Percentiles rank a stretch among this genome's conserved stretches.
Evolutionary conservation across 2,797 vertebrate genomes (phyloP).

Genomic region (Oryzias sinensis): DNA sequence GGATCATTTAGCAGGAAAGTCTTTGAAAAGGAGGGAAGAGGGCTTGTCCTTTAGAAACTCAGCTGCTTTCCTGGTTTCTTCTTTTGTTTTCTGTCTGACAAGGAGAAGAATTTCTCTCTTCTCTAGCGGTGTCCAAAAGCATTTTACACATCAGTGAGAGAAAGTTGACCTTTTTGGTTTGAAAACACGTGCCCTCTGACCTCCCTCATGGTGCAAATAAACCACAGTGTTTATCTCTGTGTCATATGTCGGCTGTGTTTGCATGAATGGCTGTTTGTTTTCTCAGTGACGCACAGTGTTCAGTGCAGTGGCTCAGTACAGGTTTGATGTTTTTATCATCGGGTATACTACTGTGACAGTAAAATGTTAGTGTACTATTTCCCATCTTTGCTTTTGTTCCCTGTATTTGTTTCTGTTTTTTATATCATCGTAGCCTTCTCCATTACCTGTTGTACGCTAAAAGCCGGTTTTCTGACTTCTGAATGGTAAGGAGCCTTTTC

Average conservation of each 20-base stretch:
- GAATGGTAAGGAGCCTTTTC: slow-evolving; percentile 38
- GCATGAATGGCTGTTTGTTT: slow-evolving; percentile 78
- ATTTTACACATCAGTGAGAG: slow-evolving; percentile 40
- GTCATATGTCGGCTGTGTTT: slow-evolving; percentile 73
- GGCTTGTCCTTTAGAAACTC: slow-evolving; percentile 41
- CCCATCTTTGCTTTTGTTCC: slow-evolving; percentile 49
- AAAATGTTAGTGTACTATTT: slow-evolving; percentile 56
- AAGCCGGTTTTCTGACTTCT: slow-evolving; percentile 11
- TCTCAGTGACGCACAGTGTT: slow-evolving; percentile 59
- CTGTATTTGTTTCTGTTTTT: slow-evolving; percentile 42
- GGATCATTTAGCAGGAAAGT: slow-evolving; percentile 51
- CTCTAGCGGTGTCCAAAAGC: slow-evolving; percentile 39
- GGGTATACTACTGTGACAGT: slow-evolving; percentile 48
- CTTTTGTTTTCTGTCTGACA: slow-evolving; percentile 47
- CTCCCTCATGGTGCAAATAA: slow-evolving; percentile 57
- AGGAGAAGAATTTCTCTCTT: slow-evolving; percentile 46
- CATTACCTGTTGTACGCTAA: slow-evolving; percentile 6
- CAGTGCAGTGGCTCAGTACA: slow-evolving; percentile 57
- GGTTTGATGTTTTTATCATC: slow-evolving; percentile 56
- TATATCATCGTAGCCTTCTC: slow-evolving; percentile 47
- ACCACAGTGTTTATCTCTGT: slow-evolving; percentile 49
- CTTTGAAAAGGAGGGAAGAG: slow-evolving; percentile 57
- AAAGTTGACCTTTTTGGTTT: slow-evolving; percentile 54
- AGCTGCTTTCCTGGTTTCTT: slow-evolving; percentile 51
- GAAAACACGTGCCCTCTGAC: slow-evolving; percentile 52